Evolutionary conservation across 2,113 vertebrate species (phyloP), one percentile per base, ranked within the genome.

Genomic region (Mesitornis unicolor): DNA sequence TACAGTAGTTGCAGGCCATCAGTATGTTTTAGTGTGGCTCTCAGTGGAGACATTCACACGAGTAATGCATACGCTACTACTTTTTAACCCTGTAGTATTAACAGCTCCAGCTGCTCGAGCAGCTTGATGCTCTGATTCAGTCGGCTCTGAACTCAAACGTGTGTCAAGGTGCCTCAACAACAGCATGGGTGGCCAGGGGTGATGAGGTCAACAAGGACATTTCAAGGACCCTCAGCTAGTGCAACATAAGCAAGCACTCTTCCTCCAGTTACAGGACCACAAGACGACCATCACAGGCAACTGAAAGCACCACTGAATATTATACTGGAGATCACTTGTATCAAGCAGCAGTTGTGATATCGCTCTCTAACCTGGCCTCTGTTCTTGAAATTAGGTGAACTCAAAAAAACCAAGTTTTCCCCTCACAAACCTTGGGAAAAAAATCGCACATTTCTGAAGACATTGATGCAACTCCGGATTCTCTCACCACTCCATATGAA

Each of bases 271-370:
- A 18, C 50, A 79, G 29, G 16, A 69, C 16, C 12, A 5, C 28
- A 26, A 21, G 14, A 40, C 9, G 21, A 36, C 7, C 31, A 51
- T 6, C 31, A 33, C 5, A 33, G 25, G 43, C 56, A 53, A 59
- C 40, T 4, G 16, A 31, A 42, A 84, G 28, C 40, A 64, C 26
- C 48, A 13, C 22, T 7, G 5, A 6, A 1, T 5, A 16, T 5
- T 5, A 4, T 1, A 35, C 11, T 4, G 16, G 4, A 35, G 15
- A 59, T 10, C n/a, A 13, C 36, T 5, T 9, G 6, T 7, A 45
- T 4, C 36, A 21, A 53, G 43, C 15, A 48, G 36, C 36, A 29
- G 51, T 0, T 25, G 50, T 4, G 33, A 68, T 19, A 35, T 10
- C 38, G 35, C 64, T 43, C 48, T 64, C 70, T 31, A 64, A 9